Evolutionary conservation across 2,113 vertebrate species (phyloP).

Genomic region (Macquaria australasica): DNA sequence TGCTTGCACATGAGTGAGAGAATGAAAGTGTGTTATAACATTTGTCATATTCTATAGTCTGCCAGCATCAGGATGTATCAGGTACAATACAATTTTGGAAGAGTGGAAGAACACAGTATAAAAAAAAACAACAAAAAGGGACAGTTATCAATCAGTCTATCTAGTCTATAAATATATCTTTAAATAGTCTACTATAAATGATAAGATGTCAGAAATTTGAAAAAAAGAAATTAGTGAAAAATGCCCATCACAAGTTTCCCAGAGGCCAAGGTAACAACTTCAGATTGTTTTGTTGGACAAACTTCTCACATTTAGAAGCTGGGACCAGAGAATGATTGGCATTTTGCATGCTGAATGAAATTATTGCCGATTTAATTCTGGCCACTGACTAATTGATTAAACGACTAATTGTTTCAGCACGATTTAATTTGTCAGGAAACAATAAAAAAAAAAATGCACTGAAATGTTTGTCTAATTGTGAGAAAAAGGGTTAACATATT

Average conservation of each 20-base stretch:
- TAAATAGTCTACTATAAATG: too few species aligned
- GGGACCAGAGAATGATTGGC: not conserved
- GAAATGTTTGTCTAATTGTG: not conserved
- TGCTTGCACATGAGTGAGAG: not conserved
- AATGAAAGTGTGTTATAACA: not conserved
- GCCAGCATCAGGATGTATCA: not conserved
- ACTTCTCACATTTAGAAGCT: not conserved
- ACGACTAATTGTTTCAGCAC: not conserved
- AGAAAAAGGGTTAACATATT: too few species aligned
- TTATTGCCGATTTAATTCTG: not conserved
- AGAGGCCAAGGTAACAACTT: not conserved
- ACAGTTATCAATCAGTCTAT: too few species aligned
- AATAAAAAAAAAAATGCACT: not conserved
- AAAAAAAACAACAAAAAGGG: not conserved
- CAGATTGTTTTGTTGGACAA: not conserved
- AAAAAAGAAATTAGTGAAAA: not conserved
- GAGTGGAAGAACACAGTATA: not conserved
- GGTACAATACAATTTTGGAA: not conserved
- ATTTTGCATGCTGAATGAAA: too few species aligned
- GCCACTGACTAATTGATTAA: not conserved
- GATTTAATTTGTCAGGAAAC: not conserved
- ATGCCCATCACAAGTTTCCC: not conserved
- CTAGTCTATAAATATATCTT: too few species aligned
- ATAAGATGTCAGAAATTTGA: too few species aligned
- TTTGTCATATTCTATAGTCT: not conserved